Conservation (phyloP, 2,797 vertebrate species). For the Sebastes iracundus region DNA sequence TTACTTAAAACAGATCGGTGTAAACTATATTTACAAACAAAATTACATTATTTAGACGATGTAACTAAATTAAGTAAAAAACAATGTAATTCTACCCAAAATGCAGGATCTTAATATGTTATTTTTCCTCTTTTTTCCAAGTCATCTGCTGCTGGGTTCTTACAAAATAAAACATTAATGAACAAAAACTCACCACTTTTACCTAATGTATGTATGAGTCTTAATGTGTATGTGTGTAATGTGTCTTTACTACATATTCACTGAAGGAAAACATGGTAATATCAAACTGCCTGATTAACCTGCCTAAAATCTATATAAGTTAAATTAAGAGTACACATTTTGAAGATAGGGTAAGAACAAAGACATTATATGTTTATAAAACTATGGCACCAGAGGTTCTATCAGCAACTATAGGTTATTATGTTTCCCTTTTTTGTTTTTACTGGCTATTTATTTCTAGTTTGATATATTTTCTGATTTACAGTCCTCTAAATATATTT, state of each 20-base stretch:
- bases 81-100: not conserved
- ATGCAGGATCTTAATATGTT: not conserved
- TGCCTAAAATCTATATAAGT: not conserved
- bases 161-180: not conserved
- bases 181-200: not conserved
- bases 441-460: too few relatives aligned
- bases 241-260: not conserved
- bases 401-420: not conserved
- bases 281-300: not conserved
- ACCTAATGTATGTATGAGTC: not conserved
- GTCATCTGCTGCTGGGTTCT: not conserved
- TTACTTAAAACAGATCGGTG: not conserved
- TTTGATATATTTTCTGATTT: not conserved
- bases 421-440: not conserved
- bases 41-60: not conserved
- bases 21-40: not conserved
- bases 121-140: not conserved
- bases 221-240: too few relatives aligned
- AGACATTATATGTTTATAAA: not conserved
- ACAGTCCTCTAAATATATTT: too few relatives aligned
- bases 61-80: not conserved
- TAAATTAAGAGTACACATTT: too few relatives aligned
- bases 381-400: not conserved
- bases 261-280: not conserved
- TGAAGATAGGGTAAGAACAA: too few relatives aligned